Base-by-base conservation (phyloP, 23 tunicate genomes). In the Diplosoma virens region DNA sequence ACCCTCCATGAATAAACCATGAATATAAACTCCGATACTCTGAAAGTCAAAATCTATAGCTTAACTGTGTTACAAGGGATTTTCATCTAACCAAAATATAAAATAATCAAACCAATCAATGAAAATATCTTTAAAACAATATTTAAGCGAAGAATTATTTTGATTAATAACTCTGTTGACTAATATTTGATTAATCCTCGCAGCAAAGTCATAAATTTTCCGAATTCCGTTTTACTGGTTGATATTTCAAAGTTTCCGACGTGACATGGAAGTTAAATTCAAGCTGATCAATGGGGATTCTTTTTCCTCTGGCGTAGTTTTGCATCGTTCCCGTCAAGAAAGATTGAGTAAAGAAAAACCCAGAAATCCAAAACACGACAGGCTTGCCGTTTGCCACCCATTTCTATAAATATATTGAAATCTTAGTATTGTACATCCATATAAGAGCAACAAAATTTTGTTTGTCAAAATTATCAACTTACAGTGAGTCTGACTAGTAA, bases 1-100 rank as follows among this genome's bases (percentile, higher is more conserved):
- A n/a, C 96, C 96, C 32, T 89, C 96, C 96, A 89, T 89, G 47
- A 45, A 89, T 66, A 89, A 52, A 3, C 96, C 96, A 34, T 89
- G 77, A 14, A 89, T 55, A 55, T 58, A 82, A 35, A 77, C 88
- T 30, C 96, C 96, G 52, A 74, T 56, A 20, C 20, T 32, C 96
- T 86, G 33, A 41, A n/a, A 25, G 28, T 7, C 55, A 71, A 31
- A 81, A 45, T 59, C 24, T 2, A 0, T n/a, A n/a, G n/a, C n/a
- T n/a, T n/a, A n/a, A n/a, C n/a, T n/a, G n/a, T n/a, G n/a, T n/a
- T n/a, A 58, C n/a, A n/a, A n/a, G n/a, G n/a, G n/a, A n/a, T n/a
- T n/a, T n/a, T n/a, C n/a, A n/a, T n/a, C n/a, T n/a, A n/a, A n/a
- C n/a, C n/a, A n/a, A n/a, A n/a, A n/a, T n/a, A n/a, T n/a, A n/a